These are phyloP conservation scores for Melipona beecheii DNA, from an alignment of 2,888 invertebrate species.

Conservation along the genomic window DNA sequence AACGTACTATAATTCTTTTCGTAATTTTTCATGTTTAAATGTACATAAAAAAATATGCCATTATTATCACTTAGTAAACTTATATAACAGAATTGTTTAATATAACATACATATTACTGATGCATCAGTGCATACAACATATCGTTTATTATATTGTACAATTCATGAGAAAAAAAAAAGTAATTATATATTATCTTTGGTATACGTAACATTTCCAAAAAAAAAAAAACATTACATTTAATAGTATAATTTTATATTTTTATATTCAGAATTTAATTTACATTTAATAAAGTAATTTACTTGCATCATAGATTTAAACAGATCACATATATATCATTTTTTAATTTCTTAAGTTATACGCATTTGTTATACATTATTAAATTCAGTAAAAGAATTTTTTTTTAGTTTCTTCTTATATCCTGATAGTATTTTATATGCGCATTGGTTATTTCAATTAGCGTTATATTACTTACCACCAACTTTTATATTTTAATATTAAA, in stretches of 20 bases:
- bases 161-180: neutral
- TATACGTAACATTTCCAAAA: neutral
- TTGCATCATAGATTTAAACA: neutral
- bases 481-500: neutral
- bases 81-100: neutral
- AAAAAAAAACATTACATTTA: neutral
- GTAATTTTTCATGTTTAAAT: neutral
- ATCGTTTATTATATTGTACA: neutral
- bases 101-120: neutral
- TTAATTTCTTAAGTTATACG: neutral
- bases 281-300: neutral
- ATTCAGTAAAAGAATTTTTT: neutral
- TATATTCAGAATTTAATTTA: neutral
- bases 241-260: neutral
- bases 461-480: slow-evolving; percentile 49
- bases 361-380: neutral
- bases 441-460: slow-evolving; percentile 15
- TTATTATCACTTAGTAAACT: neutral
- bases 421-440: neutral
- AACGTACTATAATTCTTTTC: neutral
- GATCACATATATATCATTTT: neutral
- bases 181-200: neutral
- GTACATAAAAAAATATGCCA: neutral
- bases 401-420: neutral
- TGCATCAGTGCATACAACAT: neutral